These are phyloP conservation scores for Sus cebifrons DNA, from an alignment of 2,797 vertebrate genomes.

Conservation along the genomic window DNA sequence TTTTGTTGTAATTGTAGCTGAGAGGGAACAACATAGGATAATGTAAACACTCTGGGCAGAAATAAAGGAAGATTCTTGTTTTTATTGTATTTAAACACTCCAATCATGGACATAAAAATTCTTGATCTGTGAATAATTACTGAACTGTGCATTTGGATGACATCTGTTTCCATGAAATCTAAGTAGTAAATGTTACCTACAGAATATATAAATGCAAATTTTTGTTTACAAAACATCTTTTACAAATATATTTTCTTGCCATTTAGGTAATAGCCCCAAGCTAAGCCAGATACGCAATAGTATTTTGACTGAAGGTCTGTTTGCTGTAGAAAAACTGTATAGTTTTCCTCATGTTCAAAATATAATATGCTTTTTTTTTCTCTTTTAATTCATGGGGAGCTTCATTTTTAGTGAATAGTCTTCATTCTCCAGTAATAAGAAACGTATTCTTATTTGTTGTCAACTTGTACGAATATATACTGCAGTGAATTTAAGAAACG, in stretches of 20 bases:
- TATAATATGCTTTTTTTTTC: neutral
- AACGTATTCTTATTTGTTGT: neutral
- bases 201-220: slow-evolving; percentile 31
- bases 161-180: slow-evolving; percentile 58
- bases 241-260: slow-evolving; percentile 5
- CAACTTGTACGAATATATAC: neutral
- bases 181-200: slow-evolving; percentile 37
- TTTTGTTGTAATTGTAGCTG: neutral
- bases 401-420: slow-evolving; percentile 56
- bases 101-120: slow-evolving; percentile 22
- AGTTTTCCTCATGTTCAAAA: slow-evolving; percentile 51
- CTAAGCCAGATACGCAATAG: neutral
- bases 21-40: neutral
- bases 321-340: neutral
- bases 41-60: neutral
- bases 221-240: slow-evolving; percentile 54
- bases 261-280: slow-evolving; percentile 59
- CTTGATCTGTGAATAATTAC: neutral
- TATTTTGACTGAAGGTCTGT: slow-evolving; percentile 20
- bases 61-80: neutral
- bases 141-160: slow-evolving; percentile 8
- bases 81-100: slow-evolving; percentile 63
- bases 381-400: neutral
- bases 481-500: slow-evolving; percentile 20
- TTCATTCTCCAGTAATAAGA: neutral